Percentiles rank a stretch among this genome's conserved stretches.
These are phyloP conservation scores for fruit fly (Drosophila melanogaster) DNA, from an alignment of 1,140 invertebrate species.

Conservation along the genomic window Release_6_plus_ISO1_MT NC_004354.4:18994001-18994500, in stretches of 20 bases:
- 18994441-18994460: conserved; percentile 7
- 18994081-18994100: conserved; percentile 5
- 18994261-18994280: conserved; percentile 24
- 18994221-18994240: not conserved
- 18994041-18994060: not conserved
- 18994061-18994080: too few species aligned
- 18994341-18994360: conserved; percentile 81
- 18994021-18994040: conserved; percentile 56
- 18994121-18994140: conserved; percentile 66
- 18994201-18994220: conserved; percentile 5
- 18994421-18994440: conserved; percentile 54
- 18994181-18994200: conserved; percentile 71
- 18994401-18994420: conserved; percentile 81
- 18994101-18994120: conserved; percentile 72
- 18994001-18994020: conserved; percentile 1
- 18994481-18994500: not conserved
- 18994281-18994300: not conserved
- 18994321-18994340: conserved; percentile 32
- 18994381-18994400: conserved; percentile 79
- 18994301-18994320: not conserved
- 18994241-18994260: not conserved
- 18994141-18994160: conserved; percentile 81
- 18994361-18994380: conserved; percentile 81
- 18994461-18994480: conserved; percentile 1
- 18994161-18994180: conserved; percentile 80